Evolutionary conservation across 2,113 vertebrate genomes (phyloP).

Genomic region (Herpailurus yagouaroundi): DNA sequence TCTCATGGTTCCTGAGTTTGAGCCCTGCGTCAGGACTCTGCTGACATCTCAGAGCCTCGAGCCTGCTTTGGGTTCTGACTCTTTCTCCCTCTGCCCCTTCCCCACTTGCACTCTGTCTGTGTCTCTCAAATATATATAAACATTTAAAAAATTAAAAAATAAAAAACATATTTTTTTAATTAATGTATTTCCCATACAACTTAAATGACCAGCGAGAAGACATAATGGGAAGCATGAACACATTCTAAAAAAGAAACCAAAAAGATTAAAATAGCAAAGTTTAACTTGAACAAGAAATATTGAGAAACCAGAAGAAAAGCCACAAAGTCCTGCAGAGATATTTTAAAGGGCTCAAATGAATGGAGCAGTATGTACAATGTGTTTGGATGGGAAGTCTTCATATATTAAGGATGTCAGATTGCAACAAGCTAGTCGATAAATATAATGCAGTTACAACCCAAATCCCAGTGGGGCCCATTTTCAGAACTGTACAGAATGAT

Average conservation of each 20-base stretch:
- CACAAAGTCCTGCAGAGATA: conserved; percentile 8
- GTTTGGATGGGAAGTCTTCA: neutral
- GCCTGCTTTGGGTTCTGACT: too few relatives aligned
- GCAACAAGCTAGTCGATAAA: conserved; percentile 49
- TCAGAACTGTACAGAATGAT: conserved; percentile 40
- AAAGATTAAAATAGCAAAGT: neutral
- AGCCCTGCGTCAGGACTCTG: too few relatives aligned
- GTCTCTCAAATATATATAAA: too few relatives aligned
- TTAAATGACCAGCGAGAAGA: neutral
- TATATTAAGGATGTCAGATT: conserved; percentile 36
- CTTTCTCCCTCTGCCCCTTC: too few relatives aligned
- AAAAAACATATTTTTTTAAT: neutral
- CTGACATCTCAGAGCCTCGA: too few relatives aligned
- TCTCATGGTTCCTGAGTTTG: too few relatives aligned
- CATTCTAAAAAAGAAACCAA: conserved; percentile 18
- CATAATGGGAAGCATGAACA: neutral
- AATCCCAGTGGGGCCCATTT: conserved; percentile 50
- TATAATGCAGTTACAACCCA: conserved; percentile 50
- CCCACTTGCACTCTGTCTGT: too few relatives aligned
- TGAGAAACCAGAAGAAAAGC: neutral
- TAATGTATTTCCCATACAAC: neutral
- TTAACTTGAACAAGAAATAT: conserved; percentile 37
- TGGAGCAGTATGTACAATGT: neutral
- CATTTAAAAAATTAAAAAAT: too few relatives aligned
- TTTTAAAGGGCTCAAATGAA: neutral